Evolutionary conservation across 2,888 invertebrate species (phyloP).

Genomic region (Diaperis boleti): DNA sequence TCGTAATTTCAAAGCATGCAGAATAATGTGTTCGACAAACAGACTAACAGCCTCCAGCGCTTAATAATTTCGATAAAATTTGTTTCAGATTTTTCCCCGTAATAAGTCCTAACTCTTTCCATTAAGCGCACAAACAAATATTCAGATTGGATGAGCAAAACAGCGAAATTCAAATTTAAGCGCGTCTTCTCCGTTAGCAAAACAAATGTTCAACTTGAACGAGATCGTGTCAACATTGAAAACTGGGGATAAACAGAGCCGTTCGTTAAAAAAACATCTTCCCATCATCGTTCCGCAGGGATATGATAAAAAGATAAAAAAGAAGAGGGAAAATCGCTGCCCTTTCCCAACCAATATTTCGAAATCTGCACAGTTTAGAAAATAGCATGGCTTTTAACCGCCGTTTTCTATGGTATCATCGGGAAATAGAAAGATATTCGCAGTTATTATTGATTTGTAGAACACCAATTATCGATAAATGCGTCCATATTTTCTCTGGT

Average conservation of each 20-base stretch:
- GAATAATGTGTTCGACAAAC: slow-evolving; percentile 26
- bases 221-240: slow-evolving; percentile 50
- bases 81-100: slow-evolving; percentile 21
- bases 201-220: slow-evolving; percentile 51
- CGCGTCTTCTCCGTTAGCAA: slow-evolving; percentile 46
- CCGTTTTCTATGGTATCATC: neutral
- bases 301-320: slow-evolving; percentile 42
- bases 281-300: slow-evolving; percentile 41
- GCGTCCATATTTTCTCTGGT: no score
- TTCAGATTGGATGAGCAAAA: slow-evolving; percentile 20
- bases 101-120: slow-evolving; percentile 22
- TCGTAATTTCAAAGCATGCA: slow-evolving; percentile 13
- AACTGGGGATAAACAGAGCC: slow-evolving; percentile 44
- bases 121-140: slow-evolving; percentile 16
- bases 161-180: slow-evolving; percentile 29
- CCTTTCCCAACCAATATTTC: slow-evolving; percentile 24
- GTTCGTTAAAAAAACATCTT: slow-evolving; percentile 44
- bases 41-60: slow-evolving; percentile 21
- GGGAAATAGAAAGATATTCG: no score
- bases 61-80: slow-evolving; percentile 31
- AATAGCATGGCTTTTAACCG: neutral
- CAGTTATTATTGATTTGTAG: no score
- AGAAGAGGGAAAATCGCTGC: slow-evolving; percentile 28
- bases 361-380: slow-evolving; percentile 25
- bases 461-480: no score